Evolutionary conservation across 2,888 invertebrate species (phyloP).

Genomic region (Aporophyla lueneburgensis): DNA sequence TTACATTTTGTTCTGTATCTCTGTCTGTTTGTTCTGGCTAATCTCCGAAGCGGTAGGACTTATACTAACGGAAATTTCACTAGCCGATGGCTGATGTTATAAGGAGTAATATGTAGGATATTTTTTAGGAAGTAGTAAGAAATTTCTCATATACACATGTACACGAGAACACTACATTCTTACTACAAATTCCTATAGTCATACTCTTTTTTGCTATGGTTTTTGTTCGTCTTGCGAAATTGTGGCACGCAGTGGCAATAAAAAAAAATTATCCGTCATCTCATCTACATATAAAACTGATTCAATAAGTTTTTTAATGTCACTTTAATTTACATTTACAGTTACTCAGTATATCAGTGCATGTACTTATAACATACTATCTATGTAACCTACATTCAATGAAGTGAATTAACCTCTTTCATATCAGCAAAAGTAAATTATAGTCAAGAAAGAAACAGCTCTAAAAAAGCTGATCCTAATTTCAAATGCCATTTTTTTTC

Average conservation of each 20-base stretch:
- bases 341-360: constrained; percentile 10
- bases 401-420: not conserved
- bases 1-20: too few species aligned
- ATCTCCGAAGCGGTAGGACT: not conserved
- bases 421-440: not conserved
- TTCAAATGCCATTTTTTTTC: not conserved
- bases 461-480: not conserved
- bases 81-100: too few species aligned
- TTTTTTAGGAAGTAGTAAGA: too few species aligned
- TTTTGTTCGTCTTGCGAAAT: constrained; percentile 14
- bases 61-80: too few species aligned
- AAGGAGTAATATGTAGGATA: too few species aligned
- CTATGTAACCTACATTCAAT: constrained; percentile 19
- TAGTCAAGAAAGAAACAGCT: not conserved
- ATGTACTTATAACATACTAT: constrained; percentile 3
- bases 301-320: constrained; percentile 2
- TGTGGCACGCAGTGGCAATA: not conserved
- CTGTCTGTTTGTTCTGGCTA: not conserved
- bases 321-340: not conserved
- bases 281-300: constrained; percentile 22
- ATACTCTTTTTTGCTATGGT: not conserved
- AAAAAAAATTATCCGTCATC: constrained; percentile 13
- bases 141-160: too few species aligned
- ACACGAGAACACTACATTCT: not conserved
- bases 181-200: too few species aligned